Conservation (phyloP, 1,140 invertebrate species). For the Lordiphosa mommai region DNA sequence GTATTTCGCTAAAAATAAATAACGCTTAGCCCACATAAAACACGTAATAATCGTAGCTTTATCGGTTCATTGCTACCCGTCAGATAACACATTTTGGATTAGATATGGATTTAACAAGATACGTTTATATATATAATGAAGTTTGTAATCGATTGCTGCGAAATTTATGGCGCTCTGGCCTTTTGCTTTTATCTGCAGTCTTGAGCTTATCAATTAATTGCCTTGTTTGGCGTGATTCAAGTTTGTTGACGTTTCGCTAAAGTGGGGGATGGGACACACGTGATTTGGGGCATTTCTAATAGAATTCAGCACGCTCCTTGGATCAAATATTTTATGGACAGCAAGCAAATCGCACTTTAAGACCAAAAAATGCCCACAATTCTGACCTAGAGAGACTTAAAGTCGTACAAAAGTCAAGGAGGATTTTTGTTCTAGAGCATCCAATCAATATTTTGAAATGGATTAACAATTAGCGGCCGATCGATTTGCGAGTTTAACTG, state of each 20-base stretch:
- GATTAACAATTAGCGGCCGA: too few species aligned
- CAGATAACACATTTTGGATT: conserved; percentile 30
- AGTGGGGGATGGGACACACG: conserved; percentile 6
- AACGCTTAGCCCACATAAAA: conserved; percentile 10
- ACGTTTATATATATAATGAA: conserved; percentile 1
- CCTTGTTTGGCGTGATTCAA: conserved; percentile 27
- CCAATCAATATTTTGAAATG: too few species aligned
- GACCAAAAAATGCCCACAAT: too few species aligned
- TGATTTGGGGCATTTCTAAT: background rate
- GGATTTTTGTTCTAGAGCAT: too few species aligned
- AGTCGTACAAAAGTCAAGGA: too few species aligned
- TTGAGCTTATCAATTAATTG: conserved; percentile 39
- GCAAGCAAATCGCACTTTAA: too few species aligned
- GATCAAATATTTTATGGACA: too few species aligned
- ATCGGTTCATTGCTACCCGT: conserved; percentile 27
- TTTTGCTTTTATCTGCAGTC: conserved; percentile 7
- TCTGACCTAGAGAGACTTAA: too few species aligned
- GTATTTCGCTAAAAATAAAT: background rate
- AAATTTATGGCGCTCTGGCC: conserved; percentile 19
- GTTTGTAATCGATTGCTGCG: conserved; percentile 24
- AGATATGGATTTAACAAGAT: conserved; percentile 24
- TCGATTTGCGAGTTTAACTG: too few species aligned
- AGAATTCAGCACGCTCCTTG: background rate
- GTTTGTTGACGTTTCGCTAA: conserved; percentile 1
- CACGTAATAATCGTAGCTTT: conserved; percentile 31